Conservation (phyloP, 30 jellyfish, hydroid and myxozoan genomes). For the Clytia hemisphaerica region DNA sequence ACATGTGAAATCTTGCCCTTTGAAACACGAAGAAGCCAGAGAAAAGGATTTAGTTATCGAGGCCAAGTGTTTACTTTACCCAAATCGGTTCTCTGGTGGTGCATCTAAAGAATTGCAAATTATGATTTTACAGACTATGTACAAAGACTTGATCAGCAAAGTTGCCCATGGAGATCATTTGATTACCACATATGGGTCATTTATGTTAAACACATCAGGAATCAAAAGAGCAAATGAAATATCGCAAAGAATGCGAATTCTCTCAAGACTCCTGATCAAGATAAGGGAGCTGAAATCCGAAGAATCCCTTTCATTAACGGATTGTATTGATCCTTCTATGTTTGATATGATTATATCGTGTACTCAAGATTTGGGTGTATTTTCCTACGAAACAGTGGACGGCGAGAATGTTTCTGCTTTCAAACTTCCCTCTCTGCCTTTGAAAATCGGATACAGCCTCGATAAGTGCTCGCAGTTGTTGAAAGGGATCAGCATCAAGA, state of each 20-base stretch:
- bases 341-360: constrained; percentile 20
- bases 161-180: not conserved
- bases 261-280: constrained; percentile 34
- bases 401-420: constrained; percentile 25
- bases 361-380: constrained; percentile 31
- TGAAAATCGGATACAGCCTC: constrained; percentile 19
- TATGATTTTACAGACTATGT: no score
- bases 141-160: not conserved
- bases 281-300: constrained; percentile 2
- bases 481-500: constrained; percentile 20
- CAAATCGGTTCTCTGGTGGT: not conserved
- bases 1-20: constrained; percentile 37
- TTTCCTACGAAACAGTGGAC: not conserved
- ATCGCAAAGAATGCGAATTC: constrained; percentile 36
- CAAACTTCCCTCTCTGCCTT: constrained; percentile 24
- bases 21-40: constrained; percentile 2
- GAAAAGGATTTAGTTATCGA: not conserved
- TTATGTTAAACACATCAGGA: constrained; percentile 2
- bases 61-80: not conserved
- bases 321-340: constrained; percentile 17
- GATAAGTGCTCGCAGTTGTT: constrained; percentile 7
- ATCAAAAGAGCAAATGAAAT: constrained; percentile 2
- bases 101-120: not conserved
- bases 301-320: constrained; percentile 4
- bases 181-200: constrained; percentile 15